Evolutionary conservation across 2,113 vertebrate species (phyloP), one percentile per base, ranked within the genome.

Genomic region (Sinocyclocheilus grahami): DNA sequence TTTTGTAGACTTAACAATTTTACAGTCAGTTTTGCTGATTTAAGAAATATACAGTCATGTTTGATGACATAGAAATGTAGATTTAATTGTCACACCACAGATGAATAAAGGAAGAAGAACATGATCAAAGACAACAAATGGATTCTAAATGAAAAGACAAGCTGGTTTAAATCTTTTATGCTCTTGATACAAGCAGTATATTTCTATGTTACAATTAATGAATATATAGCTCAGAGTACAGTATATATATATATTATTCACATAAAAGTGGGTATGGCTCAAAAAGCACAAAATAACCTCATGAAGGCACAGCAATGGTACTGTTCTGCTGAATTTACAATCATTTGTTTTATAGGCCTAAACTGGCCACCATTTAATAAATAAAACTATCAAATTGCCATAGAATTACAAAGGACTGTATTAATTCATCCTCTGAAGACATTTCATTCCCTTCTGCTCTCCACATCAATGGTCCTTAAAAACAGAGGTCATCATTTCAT

Each of bases 401-500:
- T 33, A 69, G 3, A 37, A 37, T 71, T 1, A 16, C 11, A 63
- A 18, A 3, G 1, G 7, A 9, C 9, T 71, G 30, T 20, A 20
- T 14, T 16, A 22, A 76, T 5, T n/a, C 1, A 51, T 76, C 5
- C 22, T 48, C 42, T 0, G n/a, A 75, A 24, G 22, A 13, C 11
- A 46, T 46, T 13, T 75, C 72, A 75, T n/a, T 75, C n/a, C 22
- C 74, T 77, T n/a, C 74, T 77, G 46, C 12, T 77, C 46, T 77
- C 74, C 74, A 14, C 14, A 51, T 77, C 46, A 14, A 0, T 3
- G 13, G 13, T 3, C 74, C 74, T 27, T 16, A 9, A 77, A 3
- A 75, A 77, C 0, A 77, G 0, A 51, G 12, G 3, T 24, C 5
- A 75, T 42, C 20, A 30, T 53, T 77, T 2, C 27, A 27, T 27